These are phyloP conservation scores for Brotula barbata DNA, from an alignment of 2,797 vertebrate genomes.

Conservation along the genomic window DNA sequence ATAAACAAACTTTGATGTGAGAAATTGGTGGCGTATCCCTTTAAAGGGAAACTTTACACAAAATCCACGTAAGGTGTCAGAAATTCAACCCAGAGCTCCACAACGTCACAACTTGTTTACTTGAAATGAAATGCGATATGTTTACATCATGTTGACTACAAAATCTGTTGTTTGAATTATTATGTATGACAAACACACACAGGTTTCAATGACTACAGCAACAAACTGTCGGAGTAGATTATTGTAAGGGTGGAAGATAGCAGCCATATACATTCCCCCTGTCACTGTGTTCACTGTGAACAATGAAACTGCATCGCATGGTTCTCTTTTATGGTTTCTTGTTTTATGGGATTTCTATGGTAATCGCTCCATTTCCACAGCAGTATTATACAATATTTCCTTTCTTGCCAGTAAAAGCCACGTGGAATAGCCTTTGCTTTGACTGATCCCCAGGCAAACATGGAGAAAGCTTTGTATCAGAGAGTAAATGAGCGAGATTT, in stretches of 20 bases:
- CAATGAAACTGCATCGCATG: slow-evolving; percentile 7
- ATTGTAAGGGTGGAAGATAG: slow-evolving; percentile 25
- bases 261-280: slow-evolving; percentile 27
- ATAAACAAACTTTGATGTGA: no score
- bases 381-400: slow-evolving; percentile 6
- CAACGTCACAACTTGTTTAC: no score
- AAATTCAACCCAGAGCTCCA: no score
- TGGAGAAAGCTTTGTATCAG: no score
- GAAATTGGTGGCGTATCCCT: no score
- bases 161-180: no score
- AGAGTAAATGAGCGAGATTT: slow-evolving; percentile 7
- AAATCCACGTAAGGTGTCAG: no score
- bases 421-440: neutral
- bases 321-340: slow-evolving; percentile 8
- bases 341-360: slow-evolving; percentile 9
- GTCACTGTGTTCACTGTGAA: slow-evolving; percentile 12
- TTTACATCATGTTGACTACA: no score
- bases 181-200: no score
- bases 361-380: slow-evolving; percentile 8
- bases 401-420: neutral
- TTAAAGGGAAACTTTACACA: no score
- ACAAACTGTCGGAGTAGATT: slow-evolving; percentile 37
- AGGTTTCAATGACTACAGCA: slow-evolving; percentile 26
- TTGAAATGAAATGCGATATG: no score
- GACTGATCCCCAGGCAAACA: neutral